Evolutionary conservation across 1,140 invertebrate species (phyloP).

Genomic region (Trypoxylus dichotomus): DNA sequence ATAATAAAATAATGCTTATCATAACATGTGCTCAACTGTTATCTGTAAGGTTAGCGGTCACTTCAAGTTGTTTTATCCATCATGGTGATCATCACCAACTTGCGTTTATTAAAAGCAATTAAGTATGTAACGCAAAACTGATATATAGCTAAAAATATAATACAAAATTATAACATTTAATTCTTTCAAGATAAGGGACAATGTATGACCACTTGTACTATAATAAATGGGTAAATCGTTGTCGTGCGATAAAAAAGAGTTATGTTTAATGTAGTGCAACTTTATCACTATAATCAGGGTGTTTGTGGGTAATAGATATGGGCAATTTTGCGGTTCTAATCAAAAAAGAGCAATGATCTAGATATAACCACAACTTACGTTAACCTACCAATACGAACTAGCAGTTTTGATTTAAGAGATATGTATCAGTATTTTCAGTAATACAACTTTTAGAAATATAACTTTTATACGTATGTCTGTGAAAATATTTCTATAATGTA

Average conservation of each 20-base stretch:
- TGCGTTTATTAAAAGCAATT: not conserved
- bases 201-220: no score
- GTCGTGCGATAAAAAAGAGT: no score
- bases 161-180: not conserved
- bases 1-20: constrained; percentile 11
- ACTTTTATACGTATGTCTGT: no score
- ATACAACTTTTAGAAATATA: no score
- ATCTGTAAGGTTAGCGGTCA: constrained; percentile 18
- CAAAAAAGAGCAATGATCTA: not conserved
- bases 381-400: no score
- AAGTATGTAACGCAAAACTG: not conserved
- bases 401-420: no score
- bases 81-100: not conserved
- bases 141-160: constrained; percentile 14
- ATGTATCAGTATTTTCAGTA: no score
- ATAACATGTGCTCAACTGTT: not conserved
- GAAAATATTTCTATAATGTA: no score
- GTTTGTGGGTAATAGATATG: not conserved
- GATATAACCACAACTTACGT: not conserved
- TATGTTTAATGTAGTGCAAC: no score
- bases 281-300: not conserved
- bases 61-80: not conserved
- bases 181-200: no score
- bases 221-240: no score
- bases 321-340: not conserved